Conservation (phyloP, 2,888 invertebrate genomes). For the Luffia ferchaultella region DNA sequence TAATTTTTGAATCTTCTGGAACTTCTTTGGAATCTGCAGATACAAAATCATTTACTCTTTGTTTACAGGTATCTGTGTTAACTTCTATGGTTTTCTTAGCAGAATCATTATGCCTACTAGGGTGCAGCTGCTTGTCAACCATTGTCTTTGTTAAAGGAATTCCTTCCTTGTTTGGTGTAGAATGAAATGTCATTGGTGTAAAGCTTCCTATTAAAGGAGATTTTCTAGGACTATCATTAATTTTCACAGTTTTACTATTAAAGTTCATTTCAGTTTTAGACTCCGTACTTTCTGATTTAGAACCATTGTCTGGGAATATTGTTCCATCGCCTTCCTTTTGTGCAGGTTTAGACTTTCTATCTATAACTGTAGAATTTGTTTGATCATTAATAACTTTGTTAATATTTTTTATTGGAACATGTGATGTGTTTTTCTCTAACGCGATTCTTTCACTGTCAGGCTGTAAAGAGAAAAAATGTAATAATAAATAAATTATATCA, state of each 20-base stretch:
- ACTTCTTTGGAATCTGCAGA: conserved; percentile 2
- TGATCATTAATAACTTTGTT: conserved; percentile 34
- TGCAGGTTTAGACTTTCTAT: conserved; percentile 23
- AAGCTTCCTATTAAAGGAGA: conserved; percentile 48
- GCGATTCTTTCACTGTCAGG: conserved; percentile 33
- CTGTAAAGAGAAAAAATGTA: conserved; percentile 27
- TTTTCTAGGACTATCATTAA: conserved; percentile 45
- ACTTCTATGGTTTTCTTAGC: conserved; percentile 56
- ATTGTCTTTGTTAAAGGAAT: conserved; percentile 54
- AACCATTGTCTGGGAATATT: conserved; percentile 20
- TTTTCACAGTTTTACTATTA: conserved; percentile 46
- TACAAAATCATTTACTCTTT: conserved; percentile 17
- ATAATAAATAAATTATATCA: neutral
- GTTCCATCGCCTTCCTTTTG: neutral
- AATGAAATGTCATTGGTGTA: conserved; percentile 51
- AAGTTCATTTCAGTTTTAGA: conserved; percentile 36
- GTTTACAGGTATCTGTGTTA: conserved; percentile 42
- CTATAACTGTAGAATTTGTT: conserved; percentile 27
- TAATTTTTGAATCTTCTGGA: conserved; percentile 5
- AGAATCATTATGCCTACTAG: conserved; percentile 50
- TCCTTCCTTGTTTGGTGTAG: conserved; percentile 54
- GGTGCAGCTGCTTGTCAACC: conserved; percentile 52
- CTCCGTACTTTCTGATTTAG: conserved; percentile 26
- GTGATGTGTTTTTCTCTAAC: conserved; percentile 26
- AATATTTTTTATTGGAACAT: conserved; percentile 38